Evolutionary conservation across 2,797 vertebrate species (phyloP), one percentile per base, ranked within the genome.

Genomic region (Phoxinus dragarum): DNA sequence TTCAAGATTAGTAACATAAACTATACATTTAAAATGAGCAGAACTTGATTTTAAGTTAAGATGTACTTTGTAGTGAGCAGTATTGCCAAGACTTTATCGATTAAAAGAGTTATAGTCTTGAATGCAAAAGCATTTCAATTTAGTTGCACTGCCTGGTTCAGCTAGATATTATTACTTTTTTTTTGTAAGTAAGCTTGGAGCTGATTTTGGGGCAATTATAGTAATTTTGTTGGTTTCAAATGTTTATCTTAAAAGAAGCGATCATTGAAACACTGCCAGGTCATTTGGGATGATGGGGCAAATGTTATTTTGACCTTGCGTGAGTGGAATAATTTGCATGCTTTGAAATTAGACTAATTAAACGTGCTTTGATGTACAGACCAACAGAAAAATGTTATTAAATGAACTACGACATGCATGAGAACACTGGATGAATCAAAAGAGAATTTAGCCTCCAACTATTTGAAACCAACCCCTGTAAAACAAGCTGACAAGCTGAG

Each of bases 321-420:
- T 81, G 67, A 61, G 68, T 66, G 42, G 67, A 66, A 80, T 85
- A 79, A 85, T 78, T 88, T 74, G 38, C 72, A 14, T 42, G 81
- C 80, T 86, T 86, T 89, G 66, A 78, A 68, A 76, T 59, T 2
- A 42, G 68, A 76, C 66, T 87, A 86, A 89, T 81, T 82, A 64
- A 34, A 79, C 16, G 23, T 84, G 36, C 86, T 84, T 89, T 87
- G 42, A 88, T 87, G 82, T 56, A 75, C 73, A 40, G 77, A 67
- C 66, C 66, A 84, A 66, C 82, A 67, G 78, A 79, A 78, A 73
- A 84, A 86, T 49, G 71, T 87, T 84, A 84, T 59, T 78, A 49
- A 76, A 75, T 73, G 68, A 88, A 81, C 72, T 14, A 36, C 69
- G 23, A 38, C 21, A n/a, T 79, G 73, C n/a, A 31, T 79, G 73